Evolutionary conservation across 2,797 vertebrate genomes (phyloP), one percentile per base, ranked within the genome.

Genomic region (Cynopterus sphinx): DNA sequence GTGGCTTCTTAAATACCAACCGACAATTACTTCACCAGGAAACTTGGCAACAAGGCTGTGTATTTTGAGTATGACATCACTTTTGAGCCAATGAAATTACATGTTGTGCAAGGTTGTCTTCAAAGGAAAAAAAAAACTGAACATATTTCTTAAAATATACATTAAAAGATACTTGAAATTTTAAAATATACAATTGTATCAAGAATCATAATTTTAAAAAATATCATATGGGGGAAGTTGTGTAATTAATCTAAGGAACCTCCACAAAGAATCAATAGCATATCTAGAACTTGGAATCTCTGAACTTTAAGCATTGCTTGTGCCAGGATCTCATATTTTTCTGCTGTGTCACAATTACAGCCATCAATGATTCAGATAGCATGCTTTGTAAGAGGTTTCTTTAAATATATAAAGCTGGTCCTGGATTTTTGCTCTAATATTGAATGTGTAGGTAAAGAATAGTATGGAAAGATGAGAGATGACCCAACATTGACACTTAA

Each of bases 21-120:
- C 0, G 13, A 92, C n/a, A 96, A 28, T 51, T 86, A 95, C 86
- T 97, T 97, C 97, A 77, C 41, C 83, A 85, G 96, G 86, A 36
- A 96, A 61, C 22, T 65, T 96, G 90, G 85, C 94, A 78, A 95
- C 33, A 36, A 71, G 75, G 57, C 51, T 82, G 68, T 95, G 88
- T 93, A 67, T 63, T 97, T 94, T 74, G 61, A 75, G 78, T 95
- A 96, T 97, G 97, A 97, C 75, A 86, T 97, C 97, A 97, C 94
- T 61, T 68, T 22, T 85, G 77, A 96, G 49, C 67, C 88, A 92
- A 82, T 61, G 71, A 94, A 96, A 95, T 74, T 74, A 55, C 36
- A 71, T 65, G 74, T 63, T 93, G 73, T 78, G 51, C 68, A 94
- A 93, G 77, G 77, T 41, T 93, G 71, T 92, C 93, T 96, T 88